Evolutionary conservation across 1,140 invertebrate species (phyloP).

Genomic region (Pseudomyrmex pallidus): DNA sequence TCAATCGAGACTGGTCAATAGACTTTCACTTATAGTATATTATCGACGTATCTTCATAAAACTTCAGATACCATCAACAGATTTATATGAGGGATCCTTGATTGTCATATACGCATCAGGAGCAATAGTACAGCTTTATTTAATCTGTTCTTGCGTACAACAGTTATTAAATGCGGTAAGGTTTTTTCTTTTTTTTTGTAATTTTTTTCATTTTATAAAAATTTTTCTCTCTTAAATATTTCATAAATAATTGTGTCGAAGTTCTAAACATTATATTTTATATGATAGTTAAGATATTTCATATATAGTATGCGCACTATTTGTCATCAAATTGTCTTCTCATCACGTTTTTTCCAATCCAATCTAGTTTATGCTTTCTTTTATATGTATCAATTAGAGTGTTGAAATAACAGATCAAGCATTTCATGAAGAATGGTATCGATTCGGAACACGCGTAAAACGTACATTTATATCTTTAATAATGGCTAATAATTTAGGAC

Average conservation of each 20-base stretch:
- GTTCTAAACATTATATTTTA: too few species aligned
- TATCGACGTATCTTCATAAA: neutral
- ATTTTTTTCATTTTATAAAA: neutral
- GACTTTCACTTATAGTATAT: too few species aligned
- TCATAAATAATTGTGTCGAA: neutral
- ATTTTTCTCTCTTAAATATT: neutral
- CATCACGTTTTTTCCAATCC: too few species aligned
- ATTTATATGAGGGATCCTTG: conserved; percentile 9
- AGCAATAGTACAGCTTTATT: conserved; percentile 67
- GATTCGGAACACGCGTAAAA: conserved; percentile 1
- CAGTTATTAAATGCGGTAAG: conserved; percentile 70
- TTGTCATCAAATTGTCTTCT: too few species aligned
- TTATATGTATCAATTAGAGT: conserved; percentile 57
- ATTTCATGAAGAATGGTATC: conserved; percentile 68
- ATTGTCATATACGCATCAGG: conserved; percentile 43
- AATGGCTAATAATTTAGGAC: conserved; percentile 61
- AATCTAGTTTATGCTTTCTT: too few species aligned
- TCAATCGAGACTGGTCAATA: too few species aligned
- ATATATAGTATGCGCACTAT: too few species aligned
- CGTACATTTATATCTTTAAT: conserved; percentile 50
- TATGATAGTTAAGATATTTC: too few species aligned
- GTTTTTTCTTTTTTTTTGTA: neutral
- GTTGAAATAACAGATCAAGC: conserved; percentile 55
- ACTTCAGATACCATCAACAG: neutral
- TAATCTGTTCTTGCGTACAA: conserved; percentile 69